A percentile compares a stretch with the other conserved stretches of the same genome.
Conservation (phyloP, 2,113 vertebrate species). For the Leiothrix lutea region DNA sequence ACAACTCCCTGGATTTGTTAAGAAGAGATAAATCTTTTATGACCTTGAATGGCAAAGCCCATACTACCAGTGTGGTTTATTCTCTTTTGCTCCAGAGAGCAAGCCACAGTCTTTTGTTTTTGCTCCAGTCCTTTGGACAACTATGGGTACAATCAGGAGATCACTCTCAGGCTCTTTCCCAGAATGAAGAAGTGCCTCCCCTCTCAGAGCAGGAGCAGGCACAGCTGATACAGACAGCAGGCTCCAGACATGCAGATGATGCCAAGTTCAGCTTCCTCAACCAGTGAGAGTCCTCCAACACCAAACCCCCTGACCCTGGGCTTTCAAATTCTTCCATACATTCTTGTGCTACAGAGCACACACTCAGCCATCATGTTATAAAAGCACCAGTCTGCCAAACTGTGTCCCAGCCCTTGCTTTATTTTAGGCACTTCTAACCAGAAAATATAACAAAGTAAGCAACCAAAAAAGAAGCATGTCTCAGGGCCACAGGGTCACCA, state of each 20-base stretch:
- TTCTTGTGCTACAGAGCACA: neutral
- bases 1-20: neutral
- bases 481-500: neutral
- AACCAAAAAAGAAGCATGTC: neutral
- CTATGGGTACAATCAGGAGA: neutral
- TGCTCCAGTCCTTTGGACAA: neutral
- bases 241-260: neutral
- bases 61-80: neutral
- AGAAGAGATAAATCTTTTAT: neutral
- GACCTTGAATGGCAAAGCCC: neutral
- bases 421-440: neutral
- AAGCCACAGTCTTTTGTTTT: neutral
- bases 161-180: neutral
- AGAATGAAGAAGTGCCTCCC: neutral
- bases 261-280: neutral
- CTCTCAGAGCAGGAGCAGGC: neutral
- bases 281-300: neutral
- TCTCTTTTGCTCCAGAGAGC: neutral
- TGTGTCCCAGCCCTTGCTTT: neutral
- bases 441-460: neutral
- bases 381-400: neutral
- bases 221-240: neutral
- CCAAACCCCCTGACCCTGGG: neutral
- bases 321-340: neutral
- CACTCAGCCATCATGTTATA: neutral